A percentile compares a stretch with the other conserved stretches of the same genome.
Conservation (phyloP, 2,888 invertebrate genomes). For the Galerucella calmariensis region DNA sequence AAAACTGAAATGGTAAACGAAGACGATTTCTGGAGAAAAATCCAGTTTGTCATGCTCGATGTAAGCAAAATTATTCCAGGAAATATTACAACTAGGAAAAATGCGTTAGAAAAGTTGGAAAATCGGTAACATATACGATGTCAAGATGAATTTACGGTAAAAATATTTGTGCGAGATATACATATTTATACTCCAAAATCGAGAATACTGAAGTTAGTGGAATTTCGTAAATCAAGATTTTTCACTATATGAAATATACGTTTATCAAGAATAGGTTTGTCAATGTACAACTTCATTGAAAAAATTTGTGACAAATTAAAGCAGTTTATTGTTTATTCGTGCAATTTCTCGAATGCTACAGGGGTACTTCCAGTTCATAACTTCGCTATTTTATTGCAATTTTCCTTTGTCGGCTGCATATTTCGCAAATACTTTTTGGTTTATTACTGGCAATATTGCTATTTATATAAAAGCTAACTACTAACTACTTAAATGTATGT, state of each 20-base stretch:
- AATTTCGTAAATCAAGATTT: background rate
- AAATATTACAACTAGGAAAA: slow-evolving; percentile 15
- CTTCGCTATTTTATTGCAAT: no score
- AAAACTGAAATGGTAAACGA: slow-evolving; percentile 18
- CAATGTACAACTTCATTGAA: background rate
- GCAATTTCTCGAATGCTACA: no score
- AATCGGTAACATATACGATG: slow-evolving; percentile 3
- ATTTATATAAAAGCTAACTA: no score
- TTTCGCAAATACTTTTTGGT: no score
- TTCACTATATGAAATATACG: background rate
- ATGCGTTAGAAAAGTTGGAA: slow-evolving; percentile 12
- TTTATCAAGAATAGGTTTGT: background rate
- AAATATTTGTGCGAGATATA: background rate
- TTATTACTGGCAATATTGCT: no score
- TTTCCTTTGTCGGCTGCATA: no score
- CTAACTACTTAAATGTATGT: no score
- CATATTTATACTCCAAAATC: background rate
- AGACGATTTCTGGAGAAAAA: slow-evolving; percentile 19
- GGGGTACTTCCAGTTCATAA: no score
- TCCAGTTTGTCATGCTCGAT: slow-evolving; percentile 21
- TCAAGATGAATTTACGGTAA: slow-evolving; percentile 9
- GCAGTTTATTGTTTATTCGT: no score
- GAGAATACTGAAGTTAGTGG: background rate
- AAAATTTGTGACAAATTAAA: no score
- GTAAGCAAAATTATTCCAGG: slow-evolving; percentile 19